Conservation (phyloP, 2,113 vertebrate species). For the Aleadryas rufinucha region DNA sequence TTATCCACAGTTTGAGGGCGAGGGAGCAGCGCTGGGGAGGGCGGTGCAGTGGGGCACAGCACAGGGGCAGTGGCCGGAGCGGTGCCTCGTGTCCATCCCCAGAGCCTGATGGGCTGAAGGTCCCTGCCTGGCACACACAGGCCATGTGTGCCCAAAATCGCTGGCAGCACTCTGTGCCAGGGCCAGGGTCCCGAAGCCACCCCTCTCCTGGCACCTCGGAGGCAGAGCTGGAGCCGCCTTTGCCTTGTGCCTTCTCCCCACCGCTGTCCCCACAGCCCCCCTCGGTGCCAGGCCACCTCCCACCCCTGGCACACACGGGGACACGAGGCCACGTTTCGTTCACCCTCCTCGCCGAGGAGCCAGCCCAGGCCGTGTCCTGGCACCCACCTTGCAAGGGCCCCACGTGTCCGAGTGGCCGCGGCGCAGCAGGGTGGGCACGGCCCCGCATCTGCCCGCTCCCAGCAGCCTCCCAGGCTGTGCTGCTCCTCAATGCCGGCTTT, state of each 20-base stretch:
- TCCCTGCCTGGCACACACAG: accelerated
- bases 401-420: not conserved
- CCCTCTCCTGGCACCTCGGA: accelerated
- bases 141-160: accelerated
- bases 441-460: conserved; percentile 23
- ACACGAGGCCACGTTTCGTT: not conserved
- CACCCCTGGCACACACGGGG: not conserved
- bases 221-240: not conserved
- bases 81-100: accelerated
- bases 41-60: not conserved
- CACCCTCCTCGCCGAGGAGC: not conserved
- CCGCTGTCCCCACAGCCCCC: not conserved
- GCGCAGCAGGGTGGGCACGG: conserved; percentile 28
- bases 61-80: not conserved
- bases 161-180: accelerated
- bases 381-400: not conserved
- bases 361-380: not conserved
- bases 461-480: not conserved
- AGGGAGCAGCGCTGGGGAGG: not conserved
- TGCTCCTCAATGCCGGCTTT: not conserved
- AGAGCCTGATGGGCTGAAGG: accelerated
- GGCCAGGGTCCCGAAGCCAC: not conserved
- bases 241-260: not conserved
- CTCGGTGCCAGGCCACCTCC: not conserved
- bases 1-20: accelerated